phyloP scores from a whole-genome alignment of 2,888 invertebrate genomes.

The Agapostemon virescens region DNA sequence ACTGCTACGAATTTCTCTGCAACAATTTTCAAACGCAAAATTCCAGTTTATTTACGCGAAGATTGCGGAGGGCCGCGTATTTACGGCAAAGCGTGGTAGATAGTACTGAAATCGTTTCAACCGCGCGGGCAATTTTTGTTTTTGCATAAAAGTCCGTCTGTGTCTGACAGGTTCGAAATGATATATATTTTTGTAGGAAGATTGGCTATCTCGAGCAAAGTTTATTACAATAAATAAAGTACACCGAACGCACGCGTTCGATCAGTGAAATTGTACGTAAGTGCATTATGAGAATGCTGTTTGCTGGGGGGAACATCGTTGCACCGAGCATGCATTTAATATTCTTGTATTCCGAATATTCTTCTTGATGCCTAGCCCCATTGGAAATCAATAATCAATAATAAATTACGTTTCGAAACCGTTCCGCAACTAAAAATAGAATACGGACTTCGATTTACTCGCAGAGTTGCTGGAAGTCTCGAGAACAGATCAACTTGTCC shows the following conservation, averaged over 20 bases:
- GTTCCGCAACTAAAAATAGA: slow-evolving; percentile 29
- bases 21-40: too few relatives aligned
- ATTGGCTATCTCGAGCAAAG: background rate
- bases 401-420: slow-evolving; percentile 18
- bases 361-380: background rate
- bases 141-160: too few relatives aligned
- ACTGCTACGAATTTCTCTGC: too few relatives aligned
- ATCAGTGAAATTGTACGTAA: background rate
- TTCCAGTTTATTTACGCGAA: too few relatives aligned
- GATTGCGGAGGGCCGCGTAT: too few relatives aligned
- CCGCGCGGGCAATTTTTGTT: too few relatives aligned
- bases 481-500: slow-evolving; percentile 22
- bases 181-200: too few relatives aligned
- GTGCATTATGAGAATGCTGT: background rate
- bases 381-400: slow-evolving; percentile 27
- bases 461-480: background rate
- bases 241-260: background rate
- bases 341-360: background rate
- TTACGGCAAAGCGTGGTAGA: too few relatives aligned
- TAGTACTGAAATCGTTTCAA: too few relatives aligned
- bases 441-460: slow-evolving; percentile 10
- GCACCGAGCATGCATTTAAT: background rate
- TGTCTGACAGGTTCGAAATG: too few relatives aligned
- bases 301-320: background rate
- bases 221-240: rapidly evolving